Evolutionary conservation across 1,140 invertebrate genomes (phyloP).

Genomic region (Venturia canescens): DNA sequence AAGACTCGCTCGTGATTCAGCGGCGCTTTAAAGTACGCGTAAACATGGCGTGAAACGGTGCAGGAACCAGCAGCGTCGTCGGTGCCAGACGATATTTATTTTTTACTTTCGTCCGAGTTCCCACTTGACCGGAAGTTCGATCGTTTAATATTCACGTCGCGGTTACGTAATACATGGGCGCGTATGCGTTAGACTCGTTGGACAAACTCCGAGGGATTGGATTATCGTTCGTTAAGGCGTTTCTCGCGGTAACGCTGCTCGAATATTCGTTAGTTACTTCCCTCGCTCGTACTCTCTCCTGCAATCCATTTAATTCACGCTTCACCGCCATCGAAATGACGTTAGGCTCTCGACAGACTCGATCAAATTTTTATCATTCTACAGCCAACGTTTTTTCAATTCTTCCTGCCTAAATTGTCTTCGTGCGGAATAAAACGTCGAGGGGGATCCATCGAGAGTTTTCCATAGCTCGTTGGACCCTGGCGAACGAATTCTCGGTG

Average conservation of each 20-base stretch:
- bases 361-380: slow-evolving; percentile 17
- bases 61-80: no score
- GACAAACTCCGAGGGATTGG: slow-evolving; percentile 12
- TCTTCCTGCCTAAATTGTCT: not conserved
- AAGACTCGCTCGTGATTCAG: not conserved
- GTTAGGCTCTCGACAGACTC: not conserved
- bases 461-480: no score
- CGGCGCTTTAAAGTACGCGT: not conserved
- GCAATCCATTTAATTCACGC: slow-evolving; percentile 9
- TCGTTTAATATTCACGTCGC: slow-evolving; percentile 9
- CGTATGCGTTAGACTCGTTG: slow-evolving; percentile 6
- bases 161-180: not conserved
- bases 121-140: not conserved
- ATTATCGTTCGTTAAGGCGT: slow-evolving; percentile 32
- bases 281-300: not conserved
- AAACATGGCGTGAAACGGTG: no score
- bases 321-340: slow-evolving; percentile 2
- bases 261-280: slow-evolving; percentile 9
- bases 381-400: not conserved
- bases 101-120: no score
- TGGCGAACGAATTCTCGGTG: no score
- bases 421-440: no score
- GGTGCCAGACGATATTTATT: no score
- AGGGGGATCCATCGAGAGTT: no score
- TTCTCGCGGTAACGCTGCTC: not conserved